Conservation (phyloP, 2,113 vertebrate genomes). For the Cryptoleucopteryx plumbea region DNA sequence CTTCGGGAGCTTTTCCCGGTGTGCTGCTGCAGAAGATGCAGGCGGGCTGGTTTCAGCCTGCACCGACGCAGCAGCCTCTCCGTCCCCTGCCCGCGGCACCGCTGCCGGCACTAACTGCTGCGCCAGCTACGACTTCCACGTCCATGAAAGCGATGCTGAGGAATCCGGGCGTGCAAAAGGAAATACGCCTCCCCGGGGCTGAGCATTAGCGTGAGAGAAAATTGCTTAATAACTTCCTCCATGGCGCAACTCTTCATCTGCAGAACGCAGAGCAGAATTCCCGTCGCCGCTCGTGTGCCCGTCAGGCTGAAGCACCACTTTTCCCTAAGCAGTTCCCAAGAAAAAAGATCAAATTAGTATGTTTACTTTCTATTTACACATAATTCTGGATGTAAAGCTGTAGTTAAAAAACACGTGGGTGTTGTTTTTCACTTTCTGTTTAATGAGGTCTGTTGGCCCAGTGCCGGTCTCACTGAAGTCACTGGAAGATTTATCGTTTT, state of each 20-base stretch:
- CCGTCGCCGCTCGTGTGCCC: neutral
- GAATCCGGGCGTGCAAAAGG: slow-evolving; percentile 1
- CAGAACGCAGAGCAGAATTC: neutral
- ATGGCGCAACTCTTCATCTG: slow-evolving; percentile 25
- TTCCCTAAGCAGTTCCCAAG: neutral
- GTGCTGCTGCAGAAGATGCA: neutral
- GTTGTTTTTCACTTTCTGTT: neutral
- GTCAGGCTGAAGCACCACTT: neutral
- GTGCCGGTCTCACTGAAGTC: neutral
- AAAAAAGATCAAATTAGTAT: neutral
- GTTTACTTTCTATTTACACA: neutral
- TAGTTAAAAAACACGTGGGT: neutral
- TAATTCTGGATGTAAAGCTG: neutral
- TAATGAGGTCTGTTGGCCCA: neutral
- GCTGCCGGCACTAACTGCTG: neutral
- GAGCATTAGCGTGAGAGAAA: slow-evolving; percentile 3
- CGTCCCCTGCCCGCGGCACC: neutral
- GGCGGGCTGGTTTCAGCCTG: neutral
- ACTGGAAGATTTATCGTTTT: neutral
- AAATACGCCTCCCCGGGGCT: neutral
- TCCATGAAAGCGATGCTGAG: neutral
- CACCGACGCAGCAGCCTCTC: neutral
- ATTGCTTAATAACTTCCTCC: slow-evolving; percentile 20
- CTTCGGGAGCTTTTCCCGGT: neutral
- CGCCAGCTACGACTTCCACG: neutral